Conservation (phyloP, 2,797 vertebrate genomes). For the Poecilia wingei region DNA sequence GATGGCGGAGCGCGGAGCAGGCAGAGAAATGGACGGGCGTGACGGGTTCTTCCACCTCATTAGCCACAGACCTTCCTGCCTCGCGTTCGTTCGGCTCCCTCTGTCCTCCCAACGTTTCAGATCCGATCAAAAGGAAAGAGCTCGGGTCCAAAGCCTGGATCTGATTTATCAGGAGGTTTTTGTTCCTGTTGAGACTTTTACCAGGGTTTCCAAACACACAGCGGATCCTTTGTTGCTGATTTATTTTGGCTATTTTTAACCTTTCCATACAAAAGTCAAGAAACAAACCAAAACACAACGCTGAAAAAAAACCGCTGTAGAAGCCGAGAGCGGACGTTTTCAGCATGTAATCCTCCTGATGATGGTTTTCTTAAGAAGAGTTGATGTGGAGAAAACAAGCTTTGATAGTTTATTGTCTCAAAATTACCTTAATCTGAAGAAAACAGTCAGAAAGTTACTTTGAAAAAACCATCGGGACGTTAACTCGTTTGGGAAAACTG, state of each 20-base stretch:
- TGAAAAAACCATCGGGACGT: background rate
- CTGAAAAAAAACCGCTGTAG: too few species aligned
- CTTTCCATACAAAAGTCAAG: too few species aligned
- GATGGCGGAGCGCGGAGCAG: constrained; percentile 15
- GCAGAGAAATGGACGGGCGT: constrained; percentile 27
- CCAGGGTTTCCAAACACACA: background rate
- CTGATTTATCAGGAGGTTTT: too few species aligned
- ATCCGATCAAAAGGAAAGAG: background rate
- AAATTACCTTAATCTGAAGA: too few species aligned
- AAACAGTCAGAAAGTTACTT: background rate
- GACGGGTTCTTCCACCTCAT: constrained; percentile 46
- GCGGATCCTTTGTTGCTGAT: background rate
- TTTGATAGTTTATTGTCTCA: too few species aligned
- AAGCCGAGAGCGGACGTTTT: too few species aligned
- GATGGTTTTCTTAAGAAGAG: too few species aligned
- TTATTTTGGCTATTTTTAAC: too few species aligned
- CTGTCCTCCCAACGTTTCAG: background rate
- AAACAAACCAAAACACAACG: too few species aligned
- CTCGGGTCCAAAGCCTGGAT: background rate
- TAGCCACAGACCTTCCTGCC: constrained; percentile 22
- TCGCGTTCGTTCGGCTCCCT: constrained; percentile 1
- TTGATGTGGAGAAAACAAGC: too few species aligned
- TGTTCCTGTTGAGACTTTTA: background rate
- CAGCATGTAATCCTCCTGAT: too few species aligned
- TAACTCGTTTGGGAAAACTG: too few species aligned